These are phyloP conservation scores for Coenonympha glycerion DNA, from an alignment of 2,888 invertebrate species.

Conservation along the genomic window DNA sequence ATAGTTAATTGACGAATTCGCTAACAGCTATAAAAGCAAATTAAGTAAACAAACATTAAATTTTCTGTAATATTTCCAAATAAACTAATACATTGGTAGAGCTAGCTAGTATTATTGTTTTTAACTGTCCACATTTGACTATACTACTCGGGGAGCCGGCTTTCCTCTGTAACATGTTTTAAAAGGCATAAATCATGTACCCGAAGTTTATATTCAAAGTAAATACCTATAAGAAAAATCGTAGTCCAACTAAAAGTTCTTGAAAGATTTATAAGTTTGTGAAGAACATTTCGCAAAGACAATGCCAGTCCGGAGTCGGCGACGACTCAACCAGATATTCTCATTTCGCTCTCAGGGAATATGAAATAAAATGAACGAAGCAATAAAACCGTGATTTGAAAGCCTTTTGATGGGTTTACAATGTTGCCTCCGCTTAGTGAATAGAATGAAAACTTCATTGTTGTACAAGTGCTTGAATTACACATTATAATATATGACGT, in stretches of 20 bases:
- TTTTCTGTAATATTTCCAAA: too few species aligned
- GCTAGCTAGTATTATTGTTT: too few species aligned
- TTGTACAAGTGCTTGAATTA: conserved; percentile 7
- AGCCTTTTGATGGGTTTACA: conserved; percentile 19
- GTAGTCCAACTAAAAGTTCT: conserved; percentile 8
- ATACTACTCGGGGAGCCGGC: too few species aligned
- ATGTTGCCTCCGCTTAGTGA: conserved; percentile 12
- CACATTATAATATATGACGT: not conserved
- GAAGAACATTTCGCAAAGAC: conserved; percentile 19
- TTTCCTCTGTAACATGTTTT: too few species aligned
- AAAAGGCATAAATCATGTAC: conserved; percentile 9
- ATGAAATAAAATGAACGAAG: conserved; percentile 21
- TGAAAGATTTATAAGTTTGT: conserved; percentile 22
- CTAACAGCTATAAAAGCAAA: too few species aligned
- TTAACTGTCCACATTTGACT: too few species aligned
- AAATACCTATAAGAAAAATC: conserved; percentile 14
- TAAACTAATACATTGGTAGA: too few species aligned
- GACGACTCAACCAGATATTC: conserved; percentile 17
- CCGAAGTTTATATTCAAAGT: conserved; percentile 13
- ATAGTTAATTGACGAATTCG: too few species aligned
- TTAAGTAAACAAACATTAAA: too few species aligned
- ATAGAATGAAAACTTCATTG: conserved; percentile 10
- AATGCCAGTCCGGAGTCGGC: conserved; percentile 17
- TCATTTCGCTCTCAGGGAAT: conserved; percentile 21
- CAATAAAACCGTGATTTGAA: conserved; percentile 21